Percentiles rank a stretch among this genome's conserved stretches.
Evolutionary conservation across 2,113 vertebrate species (phyloP).

Genomic region (Nothoprocta perdicaria): DNA sequence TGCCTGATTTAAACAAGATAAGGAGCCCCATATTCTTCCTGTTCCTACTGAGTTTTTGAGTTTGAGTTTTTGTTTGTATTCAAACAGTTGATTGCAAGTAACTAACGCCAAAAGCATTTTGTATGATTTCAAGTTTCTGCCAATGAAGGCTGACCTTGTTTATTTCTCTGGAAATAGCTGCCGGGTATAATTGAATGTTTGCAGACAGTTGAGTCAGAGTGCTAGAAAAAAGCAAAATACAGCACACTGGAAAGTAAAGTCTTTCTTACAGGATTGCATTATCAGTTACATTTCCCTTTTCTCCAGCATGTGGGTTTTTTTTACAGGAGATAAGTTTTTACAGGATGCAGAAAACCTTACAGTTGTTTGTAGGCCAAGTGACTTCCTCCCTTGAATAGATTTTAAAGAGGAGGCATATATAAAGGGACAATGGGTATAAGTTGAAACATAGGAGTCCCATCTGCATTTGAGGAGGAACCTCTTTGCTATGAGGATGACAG

Average conservation of each 20-base stretch:
- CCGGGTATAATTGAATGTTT: constrained; percentile 65
- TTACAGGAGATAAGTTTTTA: not conserved
- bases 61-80: constrained; percentile 36
- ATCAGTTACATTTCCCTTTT: constrained; percentile 5
- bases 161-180: constrained; percentile 64
- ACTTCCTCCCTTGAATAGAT: not conserved
- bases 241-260: not conserved
- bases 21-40: not conserved
- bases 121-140: constrained; percentile 61
- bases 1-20: not conserved
- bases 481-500: no score
- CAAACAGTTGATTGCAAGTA: constrained; percentile 30
- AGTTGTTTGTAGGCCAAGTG: not conserved
- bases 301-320: not conserved
- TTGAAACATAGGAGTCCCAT: no score
- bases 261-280: constrained; percentile 13
- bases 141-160: constrained; percentile 60
- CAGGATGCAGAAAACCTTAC: not conserved
- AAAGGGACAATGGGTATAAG: no score
- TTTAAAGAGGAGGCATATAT: not conserved
- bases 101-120: constrained; percentile 59
- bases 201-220: constrained; percentile 55
- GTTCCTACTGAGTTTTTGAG: not conserved
- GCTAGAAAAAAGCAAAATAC: constrained; percentile 53
- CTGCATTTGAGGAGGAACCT: no score